Evolutionary conservation across 2,113 vertebrate species (phyloP).

Genomic region (Carollia perspicillata): DNA sequence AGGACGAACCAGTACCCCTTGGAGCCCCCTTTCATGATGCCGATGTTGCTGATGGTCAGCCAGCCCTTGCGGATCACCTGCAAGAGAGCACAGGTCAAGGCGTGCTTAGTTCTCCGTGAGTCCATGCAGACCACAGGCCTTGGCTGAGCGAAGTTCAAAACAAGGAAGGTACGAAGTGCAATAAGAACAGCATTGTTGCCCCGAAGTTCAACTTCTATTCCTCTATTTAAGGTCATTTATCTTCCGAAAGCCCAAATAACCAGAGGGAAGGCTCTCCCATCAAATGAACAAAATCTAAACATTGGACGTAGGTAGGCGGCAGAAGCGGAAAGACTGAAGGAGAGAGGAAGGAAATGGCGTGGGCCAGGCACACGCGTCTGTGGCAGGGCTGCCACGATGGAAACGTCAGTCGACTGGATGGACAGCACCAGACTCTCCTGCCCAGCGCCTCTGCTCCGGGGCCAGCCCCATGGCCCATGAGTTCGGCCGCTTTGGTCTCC

Average conservation of each 20-base stretch:
- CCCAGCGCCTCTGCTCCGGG: background rate
- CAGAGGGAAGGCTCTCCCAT: background rate
- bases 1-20: slow-evolving; percentile 92
- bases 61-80: slow-evolving; percentile 95
- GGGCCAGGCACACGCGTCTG: background rate
- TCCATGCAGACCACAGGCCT: background rate
- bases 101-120: slow-evolving; percentile 28
- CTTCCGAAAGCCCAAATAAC: slow-evolving; percentile 1
- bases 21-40: slow-evolving; percentile 89
- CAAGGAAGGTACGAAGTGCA: background rate
- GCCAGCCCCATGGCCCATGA: background rate
- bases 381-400: background rate
- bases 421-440: background rate
- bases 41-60: slow-evolving; percentile 91
- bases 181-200: background rate
- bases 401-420: background rate
- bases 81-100: slow-evolving; percentile 66
- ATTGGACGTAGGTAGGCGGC: background rate
- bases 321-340: background rate
- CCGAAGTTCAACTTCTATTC: background rate
- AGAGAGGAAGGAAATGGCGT: background rate
- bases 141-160: background rate
- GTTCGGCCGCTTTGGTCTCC: slow-evolving; percentile 6
- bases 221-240: background rate
- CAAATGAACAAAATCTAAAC: slow-evolving; percentile 18